A percentile compares a stretch with the other conserved stretches of the same genome.
Conservation (phyloP, 2,113 vertebrate species). For the Rhea pennata region DNA sequence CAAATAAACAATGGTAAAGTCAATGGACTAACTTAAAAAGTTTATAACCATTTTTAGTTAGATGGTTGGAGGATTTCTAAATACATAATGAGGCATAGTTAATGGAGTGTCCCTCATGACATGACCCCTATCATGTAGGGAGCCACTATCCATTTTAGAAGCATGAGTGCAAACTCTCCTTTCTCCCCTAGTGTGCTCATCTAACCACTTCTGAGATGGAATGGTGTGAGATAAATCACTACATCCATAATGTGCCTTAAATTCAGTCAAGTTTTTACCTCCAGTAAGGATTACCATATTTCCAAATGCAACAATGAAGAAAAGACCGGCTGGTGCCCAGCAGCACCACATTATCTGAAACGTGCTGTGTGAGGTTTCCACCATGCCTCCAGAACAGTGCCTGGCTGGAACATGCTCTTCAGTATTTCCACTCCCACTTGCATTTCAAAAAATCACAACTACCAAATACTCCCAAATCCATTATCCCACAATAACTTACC, state of each 20-base stretch:
- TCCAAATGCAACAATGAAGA: not conserved
- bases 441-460: not conserved
- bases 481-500: not conserved
- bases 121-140: not conserved
- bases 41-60: not conserved
- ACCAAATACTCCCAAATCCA: not conserved
- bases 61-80: not conserved
- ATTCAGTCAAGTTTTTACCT: not conserved
- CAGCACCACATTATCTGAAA: not conserved
- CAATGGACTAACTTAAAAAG: not conserved
- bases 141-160: not conserved
- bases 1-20: not conserved
- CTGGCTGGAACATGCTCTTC: not conserved
- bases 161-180: not conserved
- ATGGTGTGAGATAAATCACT: not conserved
- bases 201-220: not conserved
- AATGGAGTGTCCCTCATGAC: not conserved
- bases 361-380: not conserved
- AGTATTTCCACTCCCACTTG: not conserved
- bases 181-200: not conserved
- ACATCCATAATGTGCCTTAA: not conserved
- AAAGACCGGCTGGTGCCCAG: not conserved
- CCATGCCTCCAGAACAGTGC: not conserved
- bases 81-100: not conserved
- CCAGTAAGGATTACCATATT: not conserved